A percentile compares a stretch with the other conserved stretches of the same genome.
phyloP scores from a whole-genome alignment of 1,140 invertebrate species.

The Leptestheria dahalacensis region DNA sequence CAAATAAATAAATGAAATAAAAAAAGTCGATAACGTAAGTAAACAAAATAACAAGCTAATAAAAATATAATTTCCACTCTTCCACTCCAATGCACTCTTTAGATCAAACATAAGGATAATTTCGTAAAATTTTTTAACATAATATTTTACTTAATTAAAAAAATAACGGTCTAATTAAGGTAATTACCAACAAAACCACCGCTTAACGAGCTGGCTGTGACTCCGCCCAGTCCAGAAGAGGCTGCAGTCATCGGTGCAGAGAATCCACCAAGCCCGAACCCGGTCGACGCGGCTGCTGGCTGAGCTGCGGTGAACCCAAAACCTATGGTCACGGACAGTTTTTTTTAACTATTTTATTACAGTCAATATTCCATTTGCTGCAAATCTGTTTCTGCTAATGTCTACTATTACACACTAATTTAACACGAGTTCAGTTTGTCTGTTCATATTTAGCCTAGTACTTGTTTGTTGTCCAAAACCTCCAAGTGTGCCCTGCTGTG shows the following conservation, averaged over 20 bases:
- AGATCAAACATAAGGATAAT: too few relatives aligned
- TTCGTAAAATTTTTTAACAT: too few relatives aligned
- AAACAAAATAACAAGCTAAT: too few relatives aligned
- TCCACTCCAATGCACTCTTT: too few relatives aligned
- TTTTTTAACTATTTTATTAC: too few relatives aligned
- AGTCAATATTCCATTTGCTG: too few relatives aligned
- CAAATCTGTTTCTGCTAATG: too few relatives aligned
- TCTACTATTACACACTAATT: too few relatives aligned
- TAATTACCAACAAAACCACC: constrained; percentile 18
- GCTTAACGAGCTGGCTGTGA: constrained; percentile 36
- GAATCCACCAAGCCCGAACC: constrained; percentile 18
- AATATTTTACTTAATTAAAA: too few relatives aligned
- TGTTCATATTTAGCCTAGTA: not conserved
- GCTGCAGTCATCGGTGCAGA: constrained; percentile 24
- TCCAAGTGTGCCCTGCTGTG: not conserved
- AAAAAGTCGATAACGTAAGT: too few relatives aligned
- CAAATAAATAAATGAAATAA: too few relatives aligned
- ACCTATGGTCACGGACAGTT: constrained; percentile 2
- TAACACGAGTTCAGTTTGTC: not conserved
- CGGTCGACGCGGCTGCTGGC: constrained; percentile 18
- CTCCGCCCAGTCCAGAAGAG: constrained; percentile 43
- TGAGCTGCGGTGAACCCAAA: constrained; percentile 21
- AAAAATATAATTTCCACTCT: too few relatives aligned
- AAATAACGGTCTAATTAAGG: not conserved
- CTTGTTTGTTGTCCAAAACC: not conserved